phyloP scores from a whole-genome alignment of 2,888 invertebrate genomes.

The Eueremaeus valkanovi region DNA sequence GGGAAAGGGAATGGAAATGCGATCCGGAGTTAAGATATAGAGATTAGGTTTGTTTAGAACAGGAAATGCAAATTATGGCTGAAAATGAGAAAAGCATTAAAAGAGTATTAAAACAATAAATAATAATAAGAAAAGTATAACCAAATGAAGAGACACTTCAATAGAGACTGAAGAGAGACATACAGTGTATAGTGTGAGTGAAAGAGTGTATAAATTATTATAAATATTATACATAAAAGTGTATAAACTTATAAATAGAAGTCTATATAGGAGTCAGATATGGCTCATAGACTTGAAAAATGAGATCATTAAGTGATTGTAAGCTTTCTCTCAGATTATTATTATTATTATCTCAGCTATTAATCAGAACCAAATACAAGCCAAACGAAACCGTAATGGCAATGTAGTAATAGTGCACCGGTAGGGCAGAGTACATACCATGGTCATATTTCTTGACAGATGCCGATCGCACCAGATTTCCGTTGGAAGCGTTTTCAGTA shows the following conservation, averaged over 20 bases:
- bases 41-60: background rate
- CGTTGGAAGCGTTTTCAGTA: constrained; percentile 41
- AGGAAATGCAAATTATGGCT: constrained; percentile 28
- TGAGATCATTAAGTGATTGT: constrained; percentile 7
- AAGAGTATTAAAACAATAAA: constrained; percentile 2
- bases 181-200: background rate
- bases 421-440: background rate
- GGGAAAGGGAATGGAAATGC: background rate
- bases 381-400: no score
- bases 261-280: background rate
- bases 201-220: background rate
- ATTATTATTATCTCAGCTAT: background rate
- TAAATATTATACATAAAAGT: background rate
- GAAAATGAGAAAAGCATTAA: background rate
- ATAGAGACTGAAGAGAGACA: background rate
- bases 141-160: no score
- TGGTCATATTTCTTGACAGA: constrained; percentile 42
- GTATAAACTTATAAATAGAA: no score
- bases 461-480: constrained; percentile 34
- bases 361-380: background rate
- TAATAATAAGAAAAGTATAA: no score
- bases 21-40: background rate
- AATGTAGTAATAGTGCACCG: background rate
- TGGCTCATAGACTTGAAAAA: constrained; percentile 25
- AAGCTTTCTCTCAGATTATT: background rate